Evolutionary conservation across 2,113 vertebrate species (phyloP).

Genomic region (Neotoma lepida): DNA sequence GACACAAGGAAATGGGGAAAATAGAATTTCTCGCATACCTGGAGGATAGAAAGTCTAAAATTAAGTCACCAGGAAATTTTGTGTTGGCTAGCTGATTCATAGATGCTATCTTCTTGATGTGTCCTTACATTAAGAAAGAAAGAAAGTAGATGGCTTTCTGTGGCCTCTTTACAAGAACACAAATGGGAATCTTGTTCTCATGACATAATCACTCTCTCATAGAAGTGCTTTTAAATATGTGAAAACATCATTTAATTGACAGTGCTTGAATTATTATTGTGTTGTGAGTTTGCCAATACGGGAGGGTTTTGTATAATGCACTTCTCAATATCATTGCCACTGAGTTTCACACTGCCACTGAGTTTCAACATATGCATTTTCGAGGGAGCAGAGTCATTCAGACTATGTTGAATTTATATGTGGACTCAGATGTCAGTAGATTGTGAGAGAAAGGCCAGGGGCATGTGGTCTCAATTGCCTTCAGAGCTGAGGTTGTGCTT

Average conservation of each 20-base stretch:
- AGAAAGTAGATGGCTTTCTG: not conserved
- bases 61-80: not conserved
- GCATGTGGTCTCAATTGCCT: accelerated
- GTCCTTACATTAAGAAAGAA: not conserved
- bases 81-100: not conserved
- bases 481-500: not conserved
- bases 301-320: accelerated
- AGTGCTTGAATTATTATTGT: not conserved
- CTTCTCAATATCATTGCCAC: not conserved
- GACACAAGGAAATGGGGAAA: not conserved
- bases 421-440: not conserved
- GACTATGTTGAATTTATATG: not conserved
- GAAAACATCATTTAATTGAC: not conserved
- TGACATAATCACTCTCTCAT: too few relatives aligned
- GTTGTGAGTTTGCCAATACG: not conserved
- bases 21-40: not conserved
- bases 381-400: not conserved
- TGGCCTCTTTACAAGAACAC: not conserved
- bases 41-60: not conserved
- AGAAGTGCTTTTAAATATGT: too few relatives aligned
- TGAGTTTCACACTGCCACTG: not conserved
- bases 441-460: not conserved
- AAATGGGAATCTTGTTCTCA: not conserved
- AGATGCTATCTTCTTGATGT: not conserved
- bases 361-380: not conserved